phyloP scores from a whole-genome alignment of 2,888 invertebrate genomes.

The Trissolcus brochymenae region DNA sequence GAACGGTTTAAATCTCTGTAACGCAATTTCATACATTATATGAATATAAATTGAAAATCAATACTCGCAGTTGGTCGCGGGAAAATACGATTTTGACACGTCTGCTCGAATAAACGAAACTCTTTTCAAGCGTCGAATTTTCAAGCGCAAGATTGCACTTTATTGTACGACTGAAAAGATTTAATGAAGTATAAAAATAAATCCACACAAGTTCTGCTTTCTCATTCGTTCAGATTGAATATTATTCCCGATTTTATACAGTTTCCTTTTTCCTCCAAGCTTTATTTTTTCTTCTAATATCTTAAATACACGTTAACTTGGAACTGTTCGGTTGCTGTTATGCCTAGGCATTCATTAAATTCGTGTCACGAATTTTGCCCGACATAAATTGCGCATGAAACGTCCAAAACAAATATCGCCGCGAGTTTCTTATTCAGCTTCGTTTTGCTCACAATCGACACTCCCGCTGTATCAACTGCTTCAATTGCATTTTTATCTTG shows the following conservation, averaged over 20 bases:
- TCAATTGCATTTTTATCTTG: too few relatives aligned
- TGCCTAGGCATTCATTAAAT: slow-evolving; percentile 15
- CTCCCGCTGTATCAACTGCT: too few relatives aligned
- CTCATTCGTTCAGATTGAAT: too few relatives aligned
- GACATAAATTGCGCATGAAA: slow-evolving; percentile 18
- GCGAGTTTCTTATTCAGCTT: slow-evolving; percentile 1
- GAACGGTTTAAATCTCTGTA: slow-evolving; percentile 25
- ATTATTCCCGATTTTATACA: too few relatives aligned
- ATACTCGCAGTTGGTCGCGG: slow-evolving; percentile 19
- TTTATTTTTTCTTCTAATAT: too few relatives aligned
- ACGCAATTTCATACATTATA: slow-evolving; percentile 35
- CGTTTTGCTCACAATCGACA: too few relatives aligned
- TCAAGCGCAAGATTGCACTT: slow-evolving; percentile 6
- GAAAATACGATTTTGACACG: slow-evolving; percentile 24
- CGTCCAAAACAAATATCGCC: slow-evolving; percentile 21
- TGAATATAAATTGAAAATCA: slow-evolving; percentile 50
- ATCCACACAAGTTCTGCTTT: slow-evolving; percentile 4
- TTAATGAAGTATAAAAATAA: slow-evolving; percentile 10
- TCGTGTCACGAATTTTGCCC: not conserved
- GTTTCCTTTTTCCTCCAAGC: too few relatives aligned
- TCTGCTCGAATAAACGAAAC: slow-evolving; percentile 12
- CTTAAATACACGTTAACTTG: too few relatives aligned
- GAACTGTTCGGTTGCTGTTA: slow-evolving; percentile 20
- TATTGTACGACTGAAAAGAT: slow-evolving; percentile 4
- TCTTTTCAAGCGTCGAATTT: slow-evolving; percentile 7